Evolutionary conservation across 2,888 invertebrate genomes (phyloP).

Genomic region (Lasioglossum calceatum): DNA sequence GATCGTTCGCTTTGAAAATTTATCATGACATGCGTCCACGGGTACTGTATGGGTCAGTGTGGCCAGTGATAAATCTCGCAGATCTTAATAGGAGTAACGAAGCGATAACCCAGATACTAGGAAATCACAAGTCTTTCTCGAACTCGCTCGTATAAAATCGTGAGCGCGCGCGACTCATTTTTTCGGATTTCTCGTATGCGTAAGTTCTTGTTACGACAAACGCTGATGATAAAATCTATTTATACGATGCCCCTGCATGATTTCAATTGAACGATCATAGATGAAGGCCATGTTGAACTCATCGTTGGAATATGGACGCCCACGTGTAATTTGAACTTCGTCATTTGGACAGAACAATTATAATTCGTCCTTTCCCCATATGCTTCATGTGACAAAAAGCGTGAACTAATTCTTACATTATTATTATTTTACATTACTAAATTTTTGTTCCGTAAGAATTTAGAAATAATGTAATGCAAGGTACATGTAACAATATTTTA

Average conservation of each 20-base stretch:
- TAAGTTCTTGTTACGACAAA: slow-evolving; percentile 11
- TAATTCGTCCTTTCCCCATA: background rate
- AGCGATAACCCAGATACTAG: slow-evolving; percentile 78
- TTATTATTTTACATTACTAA: too few species aligned
- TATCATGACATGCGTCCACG: slow-evolving; percentile 22
- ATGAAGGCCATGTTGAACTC: slow-evolving; percentile 55
- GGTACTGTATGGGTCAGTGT: slow-evolving; percentile 71
- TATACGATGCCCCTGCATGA: slow-evolving; percentile 34
- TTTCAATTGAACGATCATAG: slow-evolving; percentile 46
- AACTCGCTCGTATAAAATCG: slow-evolving; percentile 24
- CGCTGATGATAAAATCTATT: slow-evolving; percentile 51
- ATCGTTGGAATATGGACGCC: slow-evolving; percentile 42
- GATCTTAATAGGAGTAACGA: slow-evolving; percentile 75
- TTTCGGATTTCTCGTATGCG: background rate
- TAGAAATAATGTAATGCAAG: too few species aligned
- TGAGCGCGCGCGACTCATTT: slow-evolving; percentile 15
- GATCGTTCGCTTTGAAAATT: slow-evolving; percentile 31
- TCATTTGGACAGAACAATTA: background rate
- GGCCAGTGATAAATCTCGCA: slow-evolving; percentile 73
- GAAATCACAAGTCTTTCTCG: slow-evolving; percentile 55
- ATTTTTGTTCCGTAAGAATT: too few species aligned
- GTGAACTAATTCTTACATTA: background rate
- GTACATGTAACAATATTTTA: too few species aligned
- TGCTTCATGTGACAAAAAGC: background rate
- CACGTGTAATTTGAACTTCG: slow-evolving; percentile 17